Evolutionary conservation across 2,888 invertebrate genomes (phyloP).

Genomic region (Standfussiana lucernea): DNA sequence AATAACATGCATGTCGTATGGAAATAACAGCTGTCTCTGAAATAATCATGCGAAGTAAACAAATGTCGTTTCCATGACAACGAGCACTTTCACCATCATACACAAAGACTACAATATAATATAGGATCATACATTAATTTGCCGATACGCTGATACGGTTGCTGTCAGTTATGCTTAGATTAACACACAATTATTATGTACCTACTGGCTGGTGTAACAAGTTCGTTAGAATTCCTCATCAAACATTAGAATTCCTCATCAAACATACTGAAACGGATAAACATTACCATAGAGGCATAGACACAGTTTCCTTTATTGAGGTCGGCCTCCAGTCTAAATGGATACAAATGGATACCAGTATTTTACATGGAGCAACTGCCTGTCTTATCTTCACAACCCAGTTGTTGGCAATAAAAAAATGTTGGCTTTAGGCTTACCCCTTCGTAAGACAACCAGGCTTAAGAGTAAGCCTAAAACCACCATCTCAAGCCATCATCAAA

Average conservation of each 20-base stretch:
- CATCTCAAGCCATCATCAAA: too few species aligned
- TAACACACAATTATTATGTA: constrained; percentile 12
- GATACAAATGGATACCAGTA: background rate
- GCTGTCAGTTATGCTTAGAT: constrained; percentile 34
- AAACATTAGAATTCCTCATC: constrained; percentile 19
- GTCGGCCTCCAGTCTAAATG: background rate
- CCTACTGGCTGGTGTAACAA: constrained; percentile 18
- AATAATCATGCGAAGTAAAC: background rate
- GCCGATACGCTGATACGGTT: constrained; percentile 25
- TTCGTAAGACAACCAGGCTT: background rate
- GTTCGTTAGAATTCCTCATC: constrained; percentile 22
- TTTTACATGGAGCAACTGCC: background rate
- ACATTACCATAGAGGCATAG: background rate
- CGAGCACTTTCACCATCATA: constrained; percentile 14
- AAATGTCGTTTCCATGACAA: constrained; percentile 15
- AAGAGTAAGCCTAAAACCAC: too few species aligned
- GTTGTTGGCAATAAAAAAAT: too few species aligned
- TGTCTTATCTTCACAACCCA: background rate
- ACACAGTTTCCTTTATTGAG: background rate
- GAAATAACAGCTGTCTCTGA: background rate
- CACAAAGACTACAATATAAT: too few species aligned
- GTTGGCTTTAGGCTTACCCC: background rate
- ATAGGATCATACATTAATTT: too few species aligned
- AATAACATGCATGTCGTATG: too few species aligned
- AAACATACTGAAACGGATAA: background rate